Evolutionary conservation across 2,113 vertebrate genomes (phyloP), one percentile per base, ranked within the genome.

Genomic region (Bostrychus sinensis): DNA sequence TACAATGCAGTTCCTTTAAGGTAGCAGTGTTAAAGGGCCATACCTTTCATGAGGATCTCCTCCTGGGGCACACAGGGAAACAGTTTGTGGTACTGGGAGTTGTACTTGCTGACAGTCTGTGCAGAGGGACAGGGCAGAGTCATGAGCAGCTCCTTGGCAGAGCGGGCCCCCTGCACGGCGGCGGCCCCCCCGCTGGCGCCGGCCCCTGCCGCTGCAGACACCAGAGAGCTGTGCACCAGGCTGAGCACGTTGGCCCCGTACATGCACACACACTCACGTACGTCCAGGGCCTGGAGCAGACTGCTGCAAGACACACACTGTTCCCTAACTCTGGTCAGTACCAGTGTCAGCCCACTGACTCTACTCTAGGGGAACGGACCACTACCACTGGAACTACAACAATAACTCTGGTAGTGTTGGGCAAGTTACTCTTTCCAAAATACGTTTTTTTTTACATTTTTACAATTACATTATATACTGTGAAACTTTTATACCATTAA

Each of bases 81-180:
- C 72, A 98, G 92, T 89, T 95, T 98, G 91, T 98, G 96, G 92
- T 95, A 98, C 84, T 98, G 96, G 10, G 94, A 94, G 91, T 98
- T 97, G 92, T 96, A 95, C 91, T 98, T 98, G 92, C 92, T 96
- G 87, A 93, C 91, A 0, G 91, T 94, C 95, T 98, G 92, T 76
- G 94, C 94, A 89, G 37, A 89, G 81, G 78, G 81, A 92, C 82
- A 84, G 83, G 81, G 90, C 62, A 89, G 81, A 84, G 89, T 88
- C 88, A 91, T 89, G 88, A 92, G 83, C 75, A 88, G 77, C 87
- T 89, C 89, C 85, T 89, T 88, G 71, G 85, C 17, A 42, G 86
- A 71, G 42, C 81, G 79, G 75, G 82, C 84, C 39, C 86, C 78
- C 77, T 81, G 85, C 67, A 85, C 82, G 38, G 83, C 78, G n/a